These are phyloP conservation scores for Aeoliscus strigatus DNA, from an alignment of 2,797 vertebrate species.

Conservation along the genomic window DNA sequence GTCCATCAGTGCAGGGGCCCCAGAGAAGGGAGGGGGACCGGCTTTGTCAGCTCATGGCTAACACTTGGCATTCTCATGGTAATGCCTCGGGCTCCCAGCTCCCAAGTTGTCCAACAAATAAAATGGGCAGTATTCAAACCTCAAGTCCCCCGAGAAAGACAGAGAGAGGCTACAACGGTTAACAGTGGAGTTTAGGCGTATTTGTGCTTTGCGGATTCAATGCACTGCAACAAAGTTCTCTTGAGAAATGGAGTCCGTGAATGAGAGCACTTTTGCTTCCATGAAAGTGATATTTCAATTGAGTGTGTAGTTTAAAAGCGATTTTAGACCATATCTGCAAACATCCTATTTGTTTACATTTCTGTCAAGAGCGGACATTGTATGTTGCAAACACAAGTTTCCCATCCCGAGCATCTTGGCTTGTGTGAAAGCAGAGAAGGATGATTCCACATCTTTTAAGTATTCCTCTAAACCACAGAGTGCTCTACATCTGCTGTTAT, in stretches of 20 bases:
- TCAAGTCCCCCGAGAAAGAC: slow-evolving; percentile 71
- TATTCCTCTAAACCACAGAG: slow-evolving; percentile 47
- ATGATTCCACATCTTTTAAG: slow-evolving; percentile 48
- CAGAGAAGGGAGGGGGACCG: slow-evolving; percentile 74
- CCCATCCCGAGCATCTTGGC: slow-evolving; percentile 53
- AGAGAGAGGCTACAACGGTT: slow-evolving; percentile 70
- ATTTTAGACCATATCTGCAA: slow-evolving; percentile 53
- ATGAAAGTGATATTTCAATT: slow-evolving; percentile 71
- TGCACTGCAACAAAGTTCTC: slow-evolving; percentile 50
- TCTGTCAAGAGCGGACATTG: slow-evolving; percentile 27
- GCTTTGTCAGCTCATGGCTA: slow-evolving; percentile 93
- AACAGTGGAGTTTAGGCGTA: slow-evolving; percentile 66
- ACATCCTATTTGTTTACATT: slow-evolving; percentile 56
- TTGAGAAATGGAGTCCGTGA: slow-evolving; percentile 63
- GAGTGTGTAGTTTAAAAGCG: slow-evolving; percentile 49
- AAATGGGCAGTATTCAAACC: slow-evolving; percentile 92
- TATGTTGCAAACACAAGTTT: slow-evolving; percentile 57
- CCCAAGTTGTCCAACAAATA: slow-evolving; percentile 94
- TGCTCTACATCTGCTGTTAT: slow-evolving; percentile 58
- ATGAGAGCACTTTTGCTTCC: slow-evolving; percentile 42
- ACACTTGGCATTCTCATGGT: slow-evolving; percentile 91
- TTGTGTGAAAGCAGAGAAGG: slow-evolving; percentile 36
- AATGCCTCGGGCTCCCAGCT: slow-evolving; percentile 88
- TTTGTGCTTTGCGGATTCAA: slow-evolving; percentile 51
- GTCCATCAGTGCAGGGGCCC: slow-evolving; percentile 90